A percentile compares a stretch with the other conserved stretches of the same genome.
phyloP scores from a whole-genome alignment of 2,113 vertebrate genomes.

The Glareola pratincola region DNA sequence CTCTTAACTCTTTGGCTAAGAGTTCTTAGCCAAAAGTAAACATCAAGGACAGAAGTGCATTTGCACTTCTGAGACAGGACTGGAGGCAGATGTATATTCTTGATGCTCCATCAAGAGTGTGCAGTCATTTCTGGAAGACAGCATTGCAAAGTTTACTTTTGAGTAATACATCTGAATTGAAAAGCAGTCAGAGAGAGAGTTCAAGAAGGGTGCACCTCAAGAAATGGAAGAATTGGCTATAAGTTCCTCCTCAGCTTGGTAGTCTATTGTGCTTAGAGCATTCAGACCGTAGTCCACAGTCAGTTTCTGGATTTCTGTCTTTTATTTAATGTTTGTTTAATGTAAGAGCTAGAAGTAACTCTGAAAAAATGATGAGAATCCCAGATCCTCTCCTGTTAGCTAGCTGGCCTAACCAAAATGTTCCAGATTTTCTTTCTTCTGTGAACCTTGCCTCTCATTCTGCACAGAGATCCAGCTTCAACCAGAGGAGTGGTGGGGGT shows the following conservation, averaged over 20 bases:
- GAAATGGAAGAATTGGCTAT: neutral
- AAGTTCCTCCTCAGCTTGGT: neutral
- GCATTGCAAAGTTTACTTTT: neutral
- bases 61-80: neutral
- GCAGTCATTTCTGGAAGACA: neutral
- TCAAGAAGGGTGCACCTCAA: neutral
- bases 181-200: neutral
- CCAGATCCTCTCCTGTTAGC: neutral
- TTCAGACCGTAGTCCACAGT: fast-evolving
- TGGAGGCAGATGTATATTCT: neutral
- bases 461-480: neutral
- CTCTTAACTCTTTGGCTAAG: neutral
- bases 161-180: neutral
- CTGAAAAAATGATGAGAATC: neutral
- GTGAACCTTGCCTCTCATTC: neutral
- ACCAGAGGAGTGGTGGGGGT: neutral
- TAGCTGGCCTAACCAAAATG: neutral
- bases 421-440: neutral
- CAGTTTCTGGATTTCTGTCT: neutral
- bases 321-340: neutral
- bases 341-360: neutral
- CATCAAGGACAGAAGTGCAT: neutral
- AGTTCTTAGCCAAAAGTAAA: neutral
- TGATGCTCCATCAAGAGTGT: neutral
- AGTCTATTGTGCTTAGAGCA: neutral